Base-by-base conservation (phyloP, 1,140 invertebrate genomes). In the Drosophila sturtevanti region DNA sequence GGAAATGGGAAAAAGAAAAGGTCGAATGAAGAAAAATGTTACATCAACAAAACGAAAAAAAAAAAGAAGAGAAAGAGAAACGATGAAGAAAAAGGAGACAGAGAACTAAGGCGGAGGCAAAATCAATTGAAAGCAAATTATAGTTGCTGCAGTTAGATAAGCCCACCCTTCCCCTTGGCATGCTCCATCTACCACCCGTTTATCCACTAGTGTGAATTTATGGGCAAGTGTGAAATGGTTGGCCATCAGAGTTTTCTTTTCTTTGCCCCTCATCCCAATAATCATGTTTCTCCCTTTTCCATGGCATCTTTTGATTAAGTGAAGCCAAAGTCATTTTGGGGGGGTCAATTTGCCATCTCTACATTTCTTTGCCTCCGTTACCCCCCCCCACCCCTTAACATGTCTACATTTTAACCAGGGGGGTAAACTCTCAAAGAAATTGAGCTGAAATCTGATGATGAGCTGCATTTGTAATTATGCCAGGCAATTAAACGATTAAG, bases 61-160 rank as follows among this genome's bases (percentile, higher is more conserved):
- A 59, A 24, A 16, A 14, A 44, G 22, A 37, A 64, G 12, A 31
- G n/a, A 12, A 1, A 4, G 1, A 35, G 59, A 62, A 68, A 10
- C 9, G 41, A 48, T 11, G 41, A 48, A 21, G 41, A 7, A 44
- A 44, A 44, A 48, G 16, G 16, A 18, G 41, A 48, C 52, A 34
- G 52, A 21, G 44, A 48, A 64, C 67, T 66, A 75, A 24, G 22
- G 69, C 64, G 65, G 51, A 72, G 66, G 52, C 68, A 69, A 89
- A 87, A 89, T 87, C 84, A 89, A 89, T 87, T 87, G 84, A 87
- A 87, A 87, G 84, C 84, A 89, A 87, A 87, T 87, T 87, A 87
- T 89, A 84, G 84, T 89, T 79, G 80, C 77, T 79, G 84, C 84
- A 87, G 79, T 89, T 84, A 84, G 85, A 89, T 87, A 84, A 89